A percentile compares a stretch with the other conserved stretches of the same genome.
Evolutionary conservation across 2,888 invertebrate genomes (phyloP).

Genomic region (Coleophora deauratella): DNA sequence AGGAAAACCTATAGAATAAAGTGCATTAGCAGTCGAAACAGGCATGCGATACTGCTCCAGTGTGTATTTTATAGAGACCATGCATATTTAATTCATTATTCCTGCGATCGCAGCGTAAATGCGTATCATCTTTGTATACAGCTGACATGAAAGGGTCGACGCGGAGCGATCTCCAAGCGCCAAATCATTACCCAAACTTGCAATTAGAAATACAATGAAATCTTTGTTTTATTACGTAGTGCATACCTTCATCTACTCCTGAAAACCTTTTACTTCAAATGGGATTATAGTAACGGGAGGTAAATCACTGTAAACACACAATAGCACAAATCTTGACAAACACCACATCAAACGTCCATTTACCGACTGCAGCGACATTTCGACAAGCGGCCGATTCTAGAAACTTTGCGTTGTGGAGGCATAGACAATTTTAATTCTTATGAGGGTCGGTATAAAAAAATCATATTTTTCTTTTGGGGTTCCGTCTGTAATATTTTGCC

Average conservation of each 20-base stretch:
- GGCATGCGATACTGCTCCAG: slow-evolving; percentile 23
- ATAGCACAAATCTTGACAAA: slow-evolving; percentile 77
- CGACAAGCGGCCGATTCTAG: slow-evolving; percentile 48
- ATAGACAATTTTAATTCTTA: slow-evolving; percentile 30
- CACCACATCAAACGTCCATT: slow-evolving; percentile 78
- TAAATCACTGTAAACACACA: slow-evolving; percentile 78
- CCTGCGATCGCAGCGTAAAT: slow-evolving; percentile 44
- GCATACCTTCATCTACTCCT: slow-evolving; percentile 80
- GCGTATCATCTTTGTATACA: slow-evolving; percentile 72
- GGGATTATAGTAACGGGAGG: slow-evolving; percentile 59
- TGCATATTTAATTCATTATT: slow-evolving; percentile 63
- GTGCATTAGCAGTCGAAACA: slow-evolving; percentile 31
- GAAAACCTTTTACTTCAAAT: slow-evolving; percentile 60
- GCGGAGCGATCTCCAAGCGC: slow-evolving; percentile 53
- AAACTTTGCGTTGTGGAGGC: slow-evolving; percentile 43
- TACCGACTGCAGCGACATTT: slow-evolving; percentile 76
- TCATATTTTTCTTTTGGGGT: neutral
- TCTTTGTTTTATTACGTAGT: slow-evolving; percentile 23
- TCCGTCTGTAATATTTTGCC: too few species aligned
- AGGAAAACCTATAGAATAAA: slow-evolving; percentile 57
- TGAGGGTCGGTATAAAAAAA: neutral
- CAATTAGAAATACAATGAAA: slow-evolving; percentile 20
- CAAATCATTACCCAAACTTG: slow-evolving; percentile 37
- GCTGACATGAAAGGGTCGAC: slow-evolving; percentile 63
- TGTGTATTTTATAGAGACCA: slow-evolving; percentile 35